Evolutionary conservation across 2,888 invertebrate genomes (phyloP).

Genomic region (Lutraria lutraria): DNA sequence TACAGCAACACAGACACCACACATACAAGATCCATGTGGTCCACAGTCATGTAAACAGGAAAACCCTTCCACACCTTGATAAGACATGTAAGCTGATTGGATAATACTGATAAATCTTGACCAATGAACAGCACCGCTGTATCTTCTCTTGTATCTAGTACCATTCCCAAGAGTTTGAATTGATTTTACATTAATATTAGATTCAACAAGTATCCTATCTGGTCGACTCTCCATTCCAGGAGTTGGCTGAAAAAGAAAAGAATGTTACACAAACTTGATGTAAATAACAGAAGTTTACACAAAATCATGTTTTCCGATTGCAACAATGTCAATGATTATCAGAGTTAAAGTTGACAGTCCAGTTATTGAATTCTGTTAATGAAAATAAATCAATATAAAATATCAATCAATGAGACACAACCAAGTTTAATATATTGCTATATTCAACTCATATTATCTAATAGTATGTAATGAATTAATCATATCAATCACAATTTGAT

Average conservation of each 20-base stretch:
- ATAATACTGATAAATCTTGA: conserved; percentile 74
- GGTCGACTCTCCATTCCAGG: conserved; percentile 83
- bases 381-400: too few relatives aligned
- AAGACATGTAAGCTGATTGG: conserved; percentile 68
- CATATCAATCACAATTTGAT: too few relatives aligned
- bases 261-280: too few relatives aligned
- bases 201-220: conserved; percentile 80
- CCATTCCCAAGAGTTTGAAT: conserved; percentile 75
- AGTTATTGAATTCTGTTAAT: too few relatives aligned
- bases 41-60: conserved; percentile 84
- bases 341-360: too few relatives aligned
- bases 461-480: too few relatives aligned
- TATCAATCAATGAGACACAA: too few relatives aligned
- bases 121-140: conserved; percentile 71
- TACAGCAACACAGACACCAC: conserved; percentile 81
- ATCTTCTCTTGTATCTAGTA: conserved; percentile 72
- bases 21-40: conserved; percentile 83
- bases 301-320: too few relatives aligned
- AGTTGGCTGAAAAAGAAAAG: conserved; percentile 75
- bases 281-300: too few relatives aligned
- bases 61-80: conserved; percentile 76
- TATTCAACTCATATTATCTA: too few relatives aligned
- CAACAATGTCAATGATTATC: too few relatives aligned
- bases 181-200: conserved; percentile 61
- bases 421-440: too few relatives aligned